Conservation (phyloP, 2,113 vertebrate species). For the Phylloscopus whistleri region DNA sequence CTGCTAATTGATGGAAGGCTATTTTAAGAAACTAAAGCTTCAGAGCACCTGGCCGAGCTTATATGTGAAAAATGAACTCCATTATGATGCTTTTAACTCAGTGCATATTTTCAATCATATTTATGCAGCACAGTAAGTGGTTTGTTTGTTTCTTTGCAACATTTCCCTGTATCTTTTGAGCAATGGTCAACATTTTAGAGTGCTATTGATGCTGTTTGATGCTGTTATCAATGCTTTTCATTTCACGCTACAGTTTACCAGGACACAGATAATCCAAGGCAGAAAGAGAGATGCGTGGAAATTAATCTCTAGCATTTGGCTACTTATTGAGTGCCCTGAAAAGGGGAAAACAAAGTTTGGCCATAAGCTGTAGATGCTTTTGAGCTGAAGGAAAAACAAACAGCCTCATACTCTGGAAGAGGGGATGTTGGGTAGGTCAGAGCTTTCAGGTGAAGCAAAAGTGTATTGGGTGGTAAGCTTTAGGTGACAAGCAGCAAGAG, state of each 20-base stretch:
- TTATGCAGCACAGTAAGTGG: not conserved
- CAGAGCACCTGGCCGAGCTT: not conserved
- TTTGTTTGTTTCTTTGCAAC: constrained; percentile 1
- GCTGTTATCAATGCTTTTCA: not conserved
- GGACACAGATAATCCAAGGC: not conserved
- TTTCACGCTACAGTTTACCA: not conserved
- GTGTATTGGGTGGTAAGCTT: not conserved
- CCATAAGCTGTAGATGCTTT: not conserved
- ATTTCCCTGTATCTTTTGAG: not conserved
- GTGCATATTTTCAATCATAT: not conserved
- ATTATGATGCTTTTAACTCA: not conserved
- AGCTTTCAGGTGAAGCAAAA: not conserved
- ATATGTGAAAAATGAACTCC: not conserved
- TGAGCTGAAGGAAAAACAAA: not conserved
- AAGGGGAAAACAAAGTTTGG: not conserved
- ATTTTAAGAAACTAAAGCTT: not conserved
- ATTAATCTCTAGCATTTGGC: not conserved
- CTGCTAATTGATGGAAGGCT: not conserved
- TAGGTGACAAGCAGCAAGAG: not conserved
- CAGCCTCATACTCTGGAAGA: not conserved
- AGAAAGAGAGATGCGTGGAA: not conserved
- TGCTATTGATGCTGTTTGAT: not conserved
- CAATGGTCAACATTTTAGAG: not conserved
- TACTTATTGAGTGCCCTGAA: not conserved
- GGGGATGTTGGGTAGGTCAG: not conserved